These are phyloP conservation scores for Brachyopa scutellaris DNA, from an alignment of 2,888 invertebrate genomes.

Conservation along the genomic window DNA sequence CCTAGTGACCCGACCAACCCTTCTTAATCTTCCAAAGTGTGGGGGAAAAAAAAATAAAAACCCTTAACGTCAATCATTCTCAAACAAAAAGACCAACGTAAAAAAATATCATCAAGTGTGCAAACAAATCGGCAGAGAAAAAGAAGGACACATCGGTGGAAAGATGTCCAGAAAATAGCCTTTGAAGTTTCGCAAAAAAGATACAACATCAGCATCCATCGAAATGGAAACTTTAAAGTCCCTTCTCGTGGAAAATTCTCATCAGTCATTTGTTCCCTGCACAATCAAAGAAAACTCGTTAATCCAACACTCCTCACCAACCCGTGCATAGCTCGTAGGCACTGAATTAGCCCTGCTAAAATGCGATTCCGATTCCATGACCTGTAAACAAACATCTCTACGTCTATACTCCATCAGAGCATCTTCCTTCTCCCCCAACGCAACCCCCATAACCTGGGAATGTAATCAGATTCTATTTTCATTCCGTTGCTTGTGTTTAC, in stretches of 20 bases:
- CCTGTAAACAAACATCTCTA: slow-evolving; percentile 46
- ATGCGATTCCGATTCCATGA: slow-evolving; percentile 58
- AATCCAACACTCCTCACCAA: background rate
- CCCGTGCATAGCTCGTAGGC: background rate
- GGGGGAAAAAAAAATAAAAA: background rate
- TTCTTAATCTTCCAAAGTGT: background rate
- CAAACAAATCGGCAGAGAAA: slow-evolving; percentile 4
- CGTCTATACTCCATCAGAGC: background rate
- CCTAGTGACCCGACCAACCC: too few relatives aligned
- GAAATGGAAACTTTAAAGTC: background rate
- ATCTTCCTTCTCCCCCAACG: background rate
- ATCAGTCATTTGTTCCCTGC: too few relatives aligned
- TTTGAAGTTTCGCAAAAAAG: slow-evolving; percentile 12
- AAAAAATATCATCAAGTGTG: background rate
- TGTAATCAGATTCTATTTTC: slow-evolving; percentile 49
- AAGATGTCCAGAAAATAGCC: slow-evolving; percentile 19
- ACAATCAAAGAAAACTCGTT: background rate
- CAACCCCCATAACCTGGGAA: slow-evolving; percentile 19
- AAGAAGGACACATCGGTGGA: background rate
- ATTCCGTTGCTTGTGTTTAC: slow-evolving; percentile 39
- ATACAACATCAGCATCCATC: background rate
- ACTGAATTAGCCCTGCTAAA: slow-evolving; percentile 13
- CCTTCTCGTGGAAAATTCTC: background rate
- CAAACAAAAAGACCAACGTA: background rate
- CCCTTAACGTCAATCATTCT: slow-evolving; percentile 9